A percentile compares a stretch with the other conserved stretches of the same genome.
Evolutionary conservation across 2,888 invertebrate genomes (phyloP).

Genomic region (Achlya flavicornis): DNA sequence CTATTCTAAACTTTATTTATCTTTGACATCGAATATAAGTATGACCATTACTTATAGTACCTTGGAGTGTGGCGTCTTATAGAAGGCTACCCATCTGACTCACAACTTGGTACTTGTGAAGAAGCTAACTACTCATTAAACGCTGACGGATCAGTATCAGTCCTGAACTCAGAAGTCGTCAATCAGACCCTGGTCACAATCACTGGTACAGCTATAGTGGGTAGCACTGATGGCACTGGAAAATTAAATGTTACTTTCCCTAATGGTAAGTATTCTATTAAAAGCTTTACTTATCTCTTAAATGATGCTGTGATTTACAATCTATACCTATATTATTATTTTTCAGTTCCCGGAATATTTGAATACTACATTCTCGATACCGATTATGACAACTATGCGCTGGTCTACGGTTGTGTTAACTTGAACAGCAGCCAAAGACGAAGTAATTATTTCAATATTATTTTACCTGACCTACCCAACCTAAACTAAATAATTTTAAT

Average conservation of each 20-base stretch:
- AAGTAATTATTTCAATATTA: constrained; percentile 48
- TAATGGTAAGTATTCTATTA: constrained; percentile 49
- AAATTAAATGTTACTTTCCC: constrained; percentile 85
- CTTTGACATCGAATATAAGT: too few relatives aligned
- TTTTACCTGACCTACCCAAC: too few relatives aligned
- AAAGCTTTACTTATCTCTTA: too few relatives aligned
- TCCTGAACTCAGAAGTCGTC: constrained; percentile 59
- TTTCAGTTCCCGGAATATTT: constrained; percentile 3
- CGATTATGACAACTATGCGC: constrained; percentile 84
- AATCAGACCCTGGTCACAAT: constrained; percentile 44
- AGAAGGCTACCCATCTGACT: constrained; percentile 54
- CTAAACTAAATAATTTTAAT: too few relatives aligned
- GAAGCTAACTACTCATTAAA: constrained; percentile 50
- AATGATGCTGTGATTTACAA: too few relatives aligned
- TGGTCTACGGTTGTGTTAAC: constrained; percentile 85
- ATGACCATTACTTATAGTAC: constrained; percentile 30
- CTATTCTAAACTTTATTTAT: too few relatives aligned
- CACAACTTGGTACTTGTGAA: constrained; percentile 58
- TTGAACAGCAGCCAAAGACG: constrained; percentile 61
- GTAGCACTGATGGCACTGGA: constrained; percentile 83
- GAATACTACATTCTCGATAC: constrained; percentile 55
- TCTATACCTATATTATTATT: neutral
- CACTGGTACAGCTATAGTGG: constrained; percentile 51
- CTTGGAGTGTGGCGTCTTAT: constrained; percentile 60
- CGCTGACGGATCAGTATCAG: constrained; percentile 38